Percentiles rank a stretch among this genome's conserved stretches.
phyloP scores from a whole-genome alignment of 1,140 invertebrate species.

The Pseudomyrmex sp. region DNA sequence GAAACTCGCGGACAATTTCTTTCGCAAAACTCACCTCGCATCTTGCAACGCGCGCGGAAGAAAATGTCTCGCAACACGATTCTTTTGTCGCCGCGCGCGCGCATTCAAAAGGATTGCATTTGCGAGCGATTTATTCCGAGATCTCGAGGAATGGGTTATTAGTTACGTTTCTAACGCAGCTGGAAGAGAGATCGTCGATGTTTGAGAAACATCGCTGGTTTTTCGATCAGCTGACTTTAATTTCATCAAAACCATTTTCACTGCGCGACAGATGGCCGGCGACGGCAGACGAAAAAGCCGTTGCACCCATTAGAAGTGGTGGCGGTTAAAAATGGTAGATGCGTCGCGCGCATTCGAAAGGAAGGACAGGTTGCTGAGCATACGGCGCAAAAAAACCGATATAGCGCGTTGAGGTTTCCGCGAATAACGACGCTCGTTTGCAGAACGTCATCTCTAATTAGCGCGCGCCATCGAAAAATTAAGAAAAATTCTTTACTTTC shows the following conservation, averaged over 20 bases:
- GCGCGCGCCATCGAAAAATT: no score
- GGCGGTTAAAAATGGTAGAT: slow-evolving; percentile 82
- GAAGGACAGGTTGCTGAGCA: slow-evolving; percentile 82
- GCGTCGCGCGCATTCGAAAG: slow-evolving; percentile 51
- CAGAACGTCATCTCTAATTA: background rate
- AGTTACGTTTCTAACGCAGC: background rate
- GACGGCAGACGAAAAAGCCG: slow-evolving; percentile 81
- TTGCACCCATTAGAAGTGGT: slow-evolving; percentile 84
- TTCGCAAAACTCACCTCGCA: slow-evolving; percentile 54
- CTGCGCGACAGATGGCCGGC: slow-evolving; percentile 83
- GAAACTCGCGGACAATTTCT: slow-evolving; percentile 4
- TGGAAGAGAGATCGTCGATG: slow-evolving; percentile 23
- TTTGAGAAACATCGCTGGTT: slow-evolving; percentile 59
- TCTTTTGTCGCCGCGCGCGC: background rate
- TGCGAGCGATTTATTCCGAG: background rate
- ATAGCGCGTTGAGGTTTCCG: slow-evolving; percentile 27
- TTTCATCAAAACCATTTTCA: slow-evolving; percentile 82
- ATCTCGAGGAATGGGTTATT: background rate
- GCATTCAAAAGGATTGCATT: background rate
- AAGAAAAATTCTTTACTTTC: no score
- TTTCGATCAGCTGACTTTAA: slow-evolving; percentile 84
- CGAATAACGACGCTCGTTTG: slow-evolving; percentile 33
- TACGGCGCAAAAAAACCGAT: slow-evolving; percentile 60
- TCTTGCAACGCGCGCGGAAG: slow-evolving; percentile 20
- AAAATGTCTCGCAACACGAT: slow-evolving; percentile 24